These are phyloP conservation scores for Gavia stellata DNA, from an alignment of 2,113 vertebrate genomes.

Conservation along the genomic window DNA sequence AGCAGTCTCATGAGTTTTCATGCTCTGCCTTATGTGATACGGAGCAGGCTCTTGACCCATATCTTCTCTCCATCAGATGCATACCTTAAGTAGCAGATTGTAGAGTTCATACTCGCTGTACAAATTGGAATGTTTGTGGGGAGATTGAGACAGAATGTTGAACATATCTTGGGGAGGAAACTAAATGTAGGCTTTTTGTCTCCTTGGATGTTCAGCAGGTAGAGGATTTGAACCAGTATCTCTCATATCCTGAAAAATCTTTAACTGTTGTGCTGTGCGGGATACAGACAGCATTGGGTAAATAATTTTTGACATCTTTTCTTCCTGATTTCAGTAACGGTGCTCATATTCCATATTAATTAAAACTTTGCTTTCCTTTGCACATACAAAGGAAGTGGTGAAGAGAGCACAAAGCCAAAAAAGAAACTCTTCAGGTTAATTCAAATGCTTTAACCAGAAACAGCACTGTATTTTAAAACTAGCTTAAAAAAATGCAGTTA, in stretches of 20 bases:
- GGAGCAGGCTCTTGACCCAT: not conserved
- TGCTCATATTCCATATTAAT: not conserved
- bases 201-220: not conserved
- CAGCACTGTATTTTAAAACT: not conserved
- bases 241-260: not conserved
- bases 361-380: not conserved
- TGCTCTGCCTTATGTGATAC: not conserved
- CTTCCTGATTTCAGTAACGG: not conserved
- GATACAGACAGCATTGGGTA: not conserved
- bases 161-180: not conserved
- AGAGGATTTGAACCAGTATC: not conserved
- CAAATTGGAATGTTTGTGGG: not conserved
- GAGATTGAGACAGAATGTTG: not conserved
- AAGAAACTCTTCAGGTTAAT: not conserved
- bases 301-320: not conserved
- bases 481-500: not conserved
- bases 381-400: not conserved
- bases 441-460: not conserved
- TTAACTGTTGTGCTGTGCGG: not conserved
- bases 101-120: not conserved
- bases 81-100: not conserved
- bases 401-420: not conserved
- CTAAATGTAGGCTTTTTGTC: not conserved
- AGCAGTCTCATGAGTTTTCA: not conserved
- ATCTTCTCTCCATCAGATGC: not conserved